Evolutionary conservation across 2,797 vertebrate species (phyloP), one percentile per base, ranked within the genome.

Genomic region (Tauraco hartlaubi): DNA sequence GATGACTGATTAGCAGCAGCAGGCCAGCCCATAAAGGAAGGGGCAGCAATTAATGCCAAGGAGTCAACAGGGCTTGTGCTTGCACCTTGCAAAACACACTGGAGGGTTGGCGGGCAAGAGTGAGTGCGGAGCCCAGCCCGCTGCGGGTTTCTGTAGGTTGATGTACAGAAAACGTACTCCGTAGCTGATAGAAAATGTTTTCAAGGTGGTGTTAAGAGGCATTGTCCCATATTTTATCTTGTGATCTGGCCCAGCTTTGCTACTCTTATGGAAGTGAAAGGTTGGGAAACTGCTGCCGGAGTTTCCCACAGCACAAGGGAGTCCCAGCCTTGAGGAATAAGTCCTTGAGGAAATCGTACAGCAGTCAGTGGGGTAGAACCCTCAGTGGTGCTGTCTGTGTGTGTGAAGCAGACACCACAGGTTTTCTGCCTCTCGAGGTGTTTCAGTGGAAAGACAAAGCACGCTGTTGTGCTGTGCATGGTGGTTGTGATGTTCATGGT

Each of bases 141-240:
- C 21, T 52, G 20, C 0, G 0, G 0, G 4, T 68, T 78, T 78
- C 71, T 13, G 0, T 9, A 12, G 35, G 51, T 10, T 31, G 21
- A 22, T 46, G 46, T 33, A n/a, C 39, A 41, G 80, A 81, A 73
- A 64, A 83, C 10, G 2, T 37, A 6, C 17, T 48, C 72, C 67
- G 33, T 35, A 78, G 49, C 39, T 31, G 54, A 54, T 3, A 21
- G 49, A 77, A 85, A 80, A 81, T 1, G 0, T 64, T 78, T 63
- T 33, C 39, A 73, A 54, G 52, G 19, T 73, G 55, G 6, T 56
- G 17, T 62, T 61, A 44, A 78, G 76, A 78, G 37, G 4, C 5
- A 41, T 1, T 13, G 35, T 25, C 20, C 33, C 5, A 2, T 68
- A 5, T 72, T 85, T 78, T 51, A 25, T 31, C 39, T 73, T 59